A percentile compares a stretch with the other conserved stretches of the same genome.
phyloP scores from a whole-genome alignment of 2,113 vertebrate species.

The Proterorhinus semilunaris region DNA sequence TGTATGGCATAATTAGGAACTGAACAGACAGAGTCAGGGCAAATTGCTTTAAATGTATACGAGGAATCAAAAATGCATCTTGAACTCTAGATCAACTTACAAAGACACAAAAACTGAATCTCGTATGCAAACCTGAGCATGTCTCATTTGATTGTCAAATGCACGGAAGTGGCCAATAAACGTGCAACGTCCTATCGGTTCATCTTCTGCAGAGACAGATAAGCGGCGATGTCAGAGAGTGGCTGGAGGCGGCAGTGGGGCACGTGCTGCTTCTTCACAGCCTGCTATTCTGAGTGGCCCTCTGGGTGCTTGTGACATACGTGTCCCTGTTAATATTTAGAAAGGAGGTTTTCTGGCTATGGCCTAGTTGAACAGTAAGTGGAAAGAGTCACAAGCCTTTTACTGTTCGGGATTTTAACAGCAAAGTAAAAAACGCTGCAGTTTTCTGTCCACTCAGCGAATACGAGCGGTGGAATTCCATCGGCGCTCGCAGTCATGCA shows the following conservation, averaged over 20 bases:
- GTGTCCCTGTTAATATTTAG: constrained; percentile 73
- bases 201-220: constrained; percentile 12
- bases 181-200: constrained; percentile 5
- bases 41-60: too few species aligned
- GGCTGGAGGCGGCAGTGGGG: constrained; percentile 46
- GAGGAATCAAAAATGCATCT: too few species aligned
- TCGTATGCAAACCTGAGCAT: neutral
- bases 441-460: constrained; percentile 27
- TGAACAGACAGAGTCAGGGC: too few species aligned
- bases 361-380: constrained; percentile 70
- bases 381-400: constrained; percentile 24
- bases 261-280: constrained; percentile 56
- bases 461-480: neutral
- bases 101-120: neutral
- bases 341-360: constrained; percentile 75
- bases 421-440: constrained; percentile 17
- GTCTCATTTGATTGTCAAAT: constrained; percentile 20
- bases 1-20: too few species aligned
- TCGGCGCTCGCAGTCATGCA: constrained; percentile 21
- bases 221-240: constrained; percentile 29
- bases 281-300: constrained; percentile 78
- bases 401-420: constrained; percentile 19
- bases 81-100: neutral
- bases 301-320: constrained; percentile 66
- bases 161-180: neutral